Evolutionary conservation across 2,888 invertebrate species (phyloP).

Genomic region (Trilocha varians): DNA sequence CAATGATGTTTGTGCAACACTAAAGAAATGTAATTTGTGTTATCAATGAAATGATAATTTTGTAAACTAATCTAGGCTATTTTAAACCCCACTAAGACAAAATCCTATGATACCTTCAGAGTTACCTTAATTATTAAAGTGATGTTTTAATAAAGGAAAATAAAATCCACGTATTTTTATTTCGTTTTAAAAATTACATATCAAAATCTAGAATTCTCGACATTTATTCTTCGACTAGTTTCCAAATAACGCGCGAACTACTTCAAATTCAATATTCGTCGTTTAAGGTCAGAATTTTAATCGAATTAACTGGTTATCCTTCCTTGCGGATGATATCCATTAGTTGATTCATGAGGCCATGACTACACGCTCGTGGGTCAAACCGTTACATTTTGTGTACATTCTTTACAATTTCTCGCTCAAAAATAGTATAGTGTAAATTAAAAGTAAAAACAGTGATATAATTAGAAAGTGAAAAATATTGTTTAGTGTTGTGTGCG

Average conservation of each 20-base stretch:
- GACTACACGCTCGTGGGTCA: neutral
- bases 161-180: no score
- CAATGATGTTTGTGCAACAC: no score
- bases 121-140: no score
- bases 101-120: no score
- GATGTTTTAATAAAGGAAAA: no score
- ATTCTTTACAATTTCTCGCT: neutral
- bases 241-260: neutral
- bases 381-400: neutral
- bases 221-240: no score
- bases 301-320: neutral
- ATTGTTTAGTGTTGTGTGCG: neutral
- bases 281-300: neutral
- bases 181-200: no score
- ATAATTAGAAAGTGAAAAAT: neutral
- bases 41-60: no score
- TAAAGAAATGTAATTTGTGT: no score
- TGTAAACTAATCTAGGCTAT: no score
- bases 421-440: neutral
- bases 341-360: neutral
- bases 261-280: neutral
- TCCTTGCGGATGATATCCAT: constrained; percentile 1
- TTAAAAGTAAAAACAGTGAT: neutral
- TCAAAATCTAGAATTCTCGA: no score
- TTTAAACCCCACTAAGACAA: no score